Percentiles rank a stretch among this genome's conserved stretches.
Evolutionary conservation across 37 sponge, comb jelly and placozoan species (phyloP).

Genomic region (Chondrosia reniformis): DNA sequence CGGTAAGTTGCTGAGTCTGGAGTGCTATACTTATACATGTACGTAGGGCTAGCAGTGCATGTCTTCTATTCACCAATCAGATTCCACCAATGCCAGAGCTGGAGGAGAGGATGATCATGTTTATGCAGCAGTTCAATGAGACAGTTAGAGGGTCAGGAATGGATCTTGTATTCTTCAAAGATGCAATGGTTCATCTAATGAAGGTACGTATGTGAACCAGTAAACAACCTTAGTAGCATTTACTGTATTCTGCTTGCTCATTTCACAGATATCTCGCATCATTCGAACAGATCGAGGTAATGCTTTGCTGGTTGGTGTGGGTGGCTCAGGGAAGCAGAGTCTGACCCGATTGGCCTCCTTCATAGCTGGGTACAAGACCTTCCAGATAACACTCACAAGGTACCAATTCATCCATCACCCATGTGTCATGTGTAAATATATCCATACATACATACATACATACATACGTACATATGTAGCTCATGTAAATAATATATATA

Average conservation of each 20-base stretch:
- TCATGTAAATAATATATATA: not conserved
- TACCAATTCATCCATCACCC: too few relatives aligned
- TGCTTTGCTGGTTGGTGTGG: conserved; percentile 97
- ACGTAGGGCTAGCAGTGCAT: not conserved
- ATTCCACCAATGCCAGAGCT: conserved; percentile 68
- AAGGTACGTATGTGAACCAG: conserved; percentile 38
- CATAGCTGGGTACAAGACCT: conserved; percentile 97
- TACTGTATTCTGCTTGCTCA: not conserved
- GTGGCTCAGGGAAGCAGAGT: conserved; percentile 99
- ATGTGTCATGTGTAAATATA: not conserved
- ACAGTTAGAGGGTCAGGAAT: conserved; percentile 94
- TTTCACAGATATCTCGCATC: conserved; percentile 84
- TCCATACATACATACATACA: conserved; percentile 1
- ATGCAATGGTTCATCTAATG: conserved; percentile 96
- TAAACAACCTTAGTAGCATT: not conserved
- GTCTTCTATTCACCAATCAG: conserved; percentile 13
- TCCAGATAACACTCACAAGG: conserved; percentile 96
- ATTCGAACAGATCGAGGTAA: conserved; percentile 96
- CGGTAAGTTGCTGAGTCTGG: conserved; percentile 27
- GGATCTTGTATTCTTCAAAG: conserved; percentile 99
- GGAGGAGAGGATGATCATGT: conserved; percentile 72
- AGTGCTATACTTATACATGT: too few relatives aligned
- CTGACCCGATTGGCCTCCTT: conserved; percentile 98
- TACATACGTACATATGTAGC: not conserved
- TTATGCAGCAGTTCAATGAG: conserved; percentile 90